phyloP scores from a whole-genome alignment of 2,888 invertebrate species.

The Lamellibrachia columna region DNA sequence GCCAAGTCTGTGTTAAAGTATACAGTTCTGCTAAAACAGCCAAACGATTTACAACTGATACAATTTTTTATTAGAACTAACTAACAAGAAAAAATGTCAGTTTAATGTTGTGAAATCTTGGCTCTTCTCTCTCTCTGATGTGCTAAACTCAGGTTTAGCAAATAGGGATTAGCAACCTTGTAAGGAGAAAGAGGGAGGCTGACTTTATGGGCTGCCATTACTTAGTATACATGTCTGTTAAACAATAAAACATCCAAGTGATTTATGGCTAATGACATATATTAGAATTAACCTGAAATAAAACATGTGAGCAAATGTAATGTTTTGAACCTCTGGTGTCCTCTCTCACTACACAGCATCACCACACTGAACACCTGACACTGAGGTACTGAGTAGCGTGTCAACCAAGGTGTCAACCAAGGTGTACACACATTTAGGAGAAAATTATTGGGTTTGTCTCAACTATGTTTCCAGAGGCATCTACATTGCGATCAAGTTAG shows the following conservation, averaged over 20 bases:
- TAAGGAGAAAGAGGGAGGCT: too few relatives aligned
- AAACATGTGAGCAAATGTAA: background rate
- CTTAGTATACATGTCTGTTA: background rate
- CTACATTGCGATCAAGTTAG: background rate
- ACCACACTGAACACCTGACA: background rate
- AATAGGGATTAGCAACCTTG: too few relatives aligned
- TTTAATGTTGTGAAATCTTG: background rate
- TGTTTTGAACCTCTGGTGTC: background rate
- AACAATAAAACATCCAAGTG: background rate
- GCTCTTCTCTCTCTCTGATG: background rate
- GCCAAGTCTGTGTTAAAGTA: background rate
- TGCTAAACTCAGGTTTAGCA: too few relatives aligned
- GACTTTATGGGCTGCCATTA: too few relatives aligned
- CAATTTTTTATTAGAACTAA: background rate
- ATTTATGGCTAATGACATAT: background rate
- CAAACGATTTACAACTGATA: background rate
- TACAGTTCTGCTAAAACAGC: background rate
- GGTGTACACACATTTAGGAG: background rate
- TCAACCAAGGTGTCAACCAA: background rate
- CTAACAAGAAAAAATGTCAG: background rate
- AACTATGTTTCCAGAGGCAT: constrained; percentile 12
- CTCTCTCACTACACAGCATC: background rate
- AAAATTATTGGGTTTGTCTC: constrained; percentile 4
- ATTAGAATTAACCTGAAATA: background rate
- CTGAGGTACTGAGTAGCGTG: background rate